These are phyloP conservation scores for Scrobipalpa atriplicella DNA, from an alignment of 2,888 invertebrate species.

Conservation along the genomic window DNA sequence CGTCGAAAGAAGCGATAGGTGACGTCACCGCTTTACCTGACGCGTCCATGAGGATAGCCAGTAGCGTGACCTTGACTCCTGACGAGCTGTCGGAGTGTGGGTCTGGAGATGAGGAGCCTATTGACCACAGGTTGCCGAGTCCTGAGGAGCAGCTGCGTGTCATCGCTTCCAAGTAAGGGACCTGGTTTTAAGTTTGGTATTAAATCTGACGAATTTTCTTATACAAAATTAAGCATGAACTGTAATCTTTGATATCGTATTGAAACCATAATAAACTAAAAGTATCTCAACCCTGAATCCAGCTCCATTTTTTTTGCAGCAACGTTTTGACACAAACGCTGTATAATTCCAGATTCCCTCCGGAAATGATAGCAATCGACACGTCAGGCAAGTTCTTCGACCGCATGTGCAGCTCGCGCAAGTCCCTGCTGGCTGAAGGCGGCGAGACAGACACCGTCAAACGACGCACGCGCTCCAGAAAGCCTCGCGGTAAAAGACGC, in stretches of 20 bases:
- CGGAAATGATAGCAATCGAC: slow-evolving; percentile 94
- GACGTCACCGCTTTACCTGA: slow-evolving; percentile 92
- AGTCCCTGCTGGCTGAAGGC: slow-evolving; percentile 87
- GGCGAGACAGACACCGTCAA: slow-evolving; percentile 85
- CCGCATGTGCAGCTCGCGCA: slow-evolving; percentile 93
- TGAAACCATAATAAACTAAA: too few species aligned
- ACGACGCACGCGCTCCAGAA: slow-evolving; percentile 87
- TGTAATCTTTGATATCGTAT: too few species aligned
- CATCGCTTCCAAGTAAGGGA: slow-evolving; percentile 9
- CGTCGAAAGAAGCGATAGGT: slow-evolving; percentile 90
- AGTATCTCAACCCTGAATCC: too few species aligned
- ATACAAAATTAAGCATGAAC: too few species aligned
- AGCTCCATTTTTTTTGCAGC: too few species aligned
- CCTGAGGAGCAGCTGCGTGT: slow-evolving; percentile 88
- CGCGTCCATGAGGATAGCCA: slow-evolving; percentile 87
- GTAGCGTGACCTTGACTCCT: slow-evolving; percentile 75
- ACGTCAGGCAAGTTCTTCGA: slow-evolving; percentile 94
- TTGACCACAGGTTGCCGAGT: slow-evolving; percentile 93
- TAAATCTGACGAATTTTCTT: neutral
- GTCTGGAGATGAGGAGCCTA: slow-evolving; percentile 86
- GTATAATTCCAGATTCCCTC: slow-evolving; percentile 87
- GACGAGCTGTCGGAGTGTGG: slow-evolving; percentile 80
- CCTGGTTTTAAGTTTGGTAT: too few species aligned
- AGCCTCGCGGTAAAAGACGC: slow-evolving; percentile 91
- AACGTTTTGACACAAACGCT: too few species aligned